Evolutionary conservation across 2,113 vertebrate genomes (phyloP), one percentile per base, ranked within the genome.

Genomic region (Budorcas taxicolor): DNA sequence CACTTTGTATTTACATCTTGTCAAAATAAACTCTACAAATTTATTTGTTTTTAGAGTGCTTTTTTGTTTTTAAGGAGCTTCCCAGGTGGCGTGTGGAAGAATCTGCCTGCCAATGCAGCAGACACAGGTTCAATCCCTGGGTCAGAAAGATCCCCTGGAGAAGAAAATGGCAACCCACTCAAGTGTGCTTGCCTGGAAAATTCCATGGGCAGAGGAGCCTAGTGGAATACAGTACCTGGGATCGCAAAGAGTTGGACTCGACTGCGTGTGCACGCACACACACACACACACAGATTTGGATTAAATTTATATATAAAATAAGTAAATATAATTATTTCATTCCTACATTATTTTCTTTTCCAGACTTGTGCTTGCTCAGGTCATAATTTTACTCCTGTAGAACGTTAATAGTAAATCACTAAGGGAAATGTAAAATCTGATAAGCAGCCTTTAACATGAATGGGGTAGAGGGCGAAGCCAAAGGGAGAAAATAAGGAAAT

Each of bases 11-110:
- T 71, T 40, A 74, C 98, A 98, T 98, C 97, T 98, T 98, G 97
- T 98, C 98, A 98, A 98, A 98, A 98, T 98, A 98, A 98, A 97
- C 97, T 98, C 98, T 97, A 98, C 97, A 98, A 98, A 97, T 98
- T 98, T 97, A 97, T 97, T 98, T 98, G 97, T 97, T 98, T 98
- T 98, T 98, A 98, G 94, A 98, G 97, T 97, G 91, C 97, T 98
- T 98, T 98, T 74, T 74, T 74, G 67, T 74, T 40, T 74, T 23
- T 74, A 40, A 40, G 67, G 19, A 23, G n/a, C 67, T 71, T 71
- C 19, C 67, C 67, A 71, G 67, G 67, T 71, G 19, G 21, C 3
- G 3, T 74, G 67, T 74, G 10, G 13, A 43, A 43, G 71, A 76
- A 76, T 43, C 71, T 14, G 23, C 71, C 40, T 76, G 71, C 40